phyloP scores from a whole-genome alignment of 2,888 invertebrate species.

The Thalpophila matura region DNA sequence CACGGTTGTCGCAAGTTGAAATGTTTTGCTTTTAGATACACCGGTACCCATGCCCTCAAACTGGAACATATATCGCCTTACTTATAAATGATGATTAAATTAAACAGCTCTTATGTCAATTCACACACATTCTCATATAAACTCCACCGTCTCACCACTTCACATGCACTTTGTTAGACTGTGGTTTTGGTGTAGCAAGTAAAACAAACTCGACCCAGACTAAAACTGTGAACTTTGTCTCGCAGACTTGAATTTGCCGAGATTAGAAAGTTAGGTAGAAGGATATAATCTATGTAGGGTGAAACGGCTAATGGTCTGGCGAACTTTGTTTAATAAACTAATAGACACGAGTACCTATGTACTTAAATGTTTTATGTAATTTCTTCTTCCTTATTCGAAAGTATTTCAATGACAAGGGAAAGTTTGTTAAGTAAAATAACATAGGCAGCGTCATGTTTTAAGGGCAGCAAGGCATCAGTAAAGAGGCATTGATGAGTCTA shows the following conservation, averaged over 20 bases:
- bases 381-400: not conserved
- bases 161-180: conserved; percentile 40
- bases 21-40: too few species aligned
- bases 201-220: conserved; percentile 48
- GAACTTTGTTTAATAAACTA: conserved; percentile 25
- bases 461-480: too few species aligned
- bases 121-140: conserved; percentile 15
- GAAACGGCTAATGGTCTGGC: conserved; percentile 19
- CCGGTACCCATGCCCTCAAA: too few species aligned
- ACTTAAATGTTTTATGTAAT: not conserved
- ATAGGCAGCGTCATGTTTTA: too few species aligned
- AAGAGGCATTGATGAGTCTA: too few species aligned
- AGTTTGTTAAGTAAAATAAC: too few species aligned
- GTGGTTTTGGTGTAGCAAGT: conserved; percentile 36
- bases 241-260: conserved; percentile 27
- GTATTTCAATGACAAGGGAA: too few species aligned
- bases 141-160: conserved; percentile 21
- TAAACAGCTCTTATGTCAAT: too few species aligned
- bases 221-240: conserved; percentile 43
- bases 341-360: not conserved
- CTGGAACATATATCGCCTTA: too few species aligned
- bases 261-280: conserved; percentile 44
- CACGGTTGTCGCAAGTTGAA: too few species aligned
- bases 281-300: conserved; percentile 22
- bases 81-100: too few species aligned